Base-by-base conservation (phyloP, 2,888 invertebrate genomes). In the Drosophila vallismaia region DNA sequence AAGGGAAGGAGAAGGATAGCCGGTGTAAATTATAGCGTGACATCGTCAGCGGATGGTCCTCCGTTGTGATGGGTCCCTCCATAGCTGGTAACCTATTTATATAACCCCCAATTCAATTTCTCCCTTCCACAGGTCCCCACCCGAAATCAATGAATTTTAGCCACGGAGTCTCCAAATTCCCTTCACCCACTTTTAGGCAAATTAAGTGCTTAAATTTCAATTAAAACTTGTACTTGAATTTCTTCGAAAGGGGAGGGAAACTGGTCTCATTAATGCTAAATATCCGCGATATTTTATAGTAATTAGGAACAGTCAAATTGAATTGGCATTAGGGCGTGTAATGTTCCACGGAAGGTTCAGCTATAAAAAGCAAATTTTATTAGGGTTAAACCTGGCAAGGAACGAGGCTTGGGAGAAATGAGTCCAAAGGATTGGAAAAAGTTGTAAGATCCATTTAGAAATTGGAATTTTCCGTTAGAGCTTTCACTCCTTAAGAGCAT, bases 141-240 rank as follows among this genome's bases (percentile, higher is more conserved):
- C 36, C 36, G 12, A 51, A 57, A 70, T 71, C 72, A 71, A 63
- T 74, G 57, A 29, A 31, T 31, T 53, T 14, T 33, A 53, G 55
- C 44, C 42, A 19, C 45, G 19, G 64, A 14, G 19, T 24, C 66
- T 60, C 14, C 14, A 12, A 53, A 40, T 50, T 40, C 49, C 38
- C 59, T 36, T 28, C 12, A 40, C 33, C 60, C 33, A 42, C 55
- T 60, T 63, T 71, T 40, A 14, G 64, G 52, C 63, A 77, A 85
- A 81, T 88, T 79, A 86, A 83, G 86, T 86, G 86, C 88, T 88
- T 86, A 88, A 88, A 79, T 82, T 84, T 88, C 84, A 84, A 88
- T 84, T 84, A 86, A 83, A 84, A 82, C 72, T 84, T 88, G 70
- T 66, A 58, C 73, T 67, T 67, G 66, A 76, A 76, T 36, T 26